Evolutionary conservation across 2,888 invertebrate species (phyloP).

Genomic region (Lasioglossum villosulum): DNA sequence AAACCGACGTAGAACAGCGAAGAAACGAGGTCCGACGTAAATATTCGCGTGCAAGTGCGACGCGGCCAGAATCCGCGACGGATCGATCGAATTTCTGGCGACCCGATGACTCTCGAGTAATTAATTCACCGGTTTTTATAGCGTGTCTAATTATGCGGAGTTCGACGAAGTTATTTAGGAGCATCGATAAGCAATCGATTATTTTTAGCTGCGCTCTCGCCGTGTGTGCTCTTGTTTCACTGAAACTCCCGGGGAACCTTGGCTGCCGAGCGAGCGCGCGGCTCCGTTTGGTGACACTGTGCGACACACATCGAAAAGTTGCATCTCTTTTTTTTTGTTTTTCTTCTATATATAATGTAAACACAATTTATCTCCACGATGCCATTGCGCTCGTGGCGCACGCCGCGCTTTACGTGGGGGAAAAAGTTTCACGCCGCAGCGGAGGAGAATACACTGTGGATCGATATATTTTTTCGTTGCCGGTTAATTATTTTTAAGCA

Average conservation of each 20-base stretch:
- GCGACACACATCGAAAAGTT: conserved; percentile 4
- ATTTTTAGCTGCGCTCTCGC: not conserved
- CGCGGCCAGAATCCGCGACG: not conserved
- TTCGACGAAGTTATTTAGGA: conserved; percentile 11
- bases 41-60: not conserved
- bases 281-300: not conserved
- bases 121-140: conserved; percentile 10
- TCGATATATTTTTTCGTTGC: conserved; percentile 1
- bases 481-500: conserved; percentile 2
- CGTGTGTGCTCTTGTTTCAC: not conserved
- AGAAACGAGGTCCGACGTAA: not conserved
- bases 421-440: not conserved
- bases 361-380: not conserved
- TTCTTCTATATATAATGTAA: not conserved
- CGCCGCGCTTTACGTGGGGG: not conserved
- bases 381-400: not conserved
- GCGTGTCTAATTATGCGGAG: conserved; percentile 7
- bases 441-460: not conserved
- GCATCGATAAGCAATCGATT: conserved; percentile 15
- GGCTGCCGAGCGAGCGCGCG: not conserved
- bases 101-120: not conserved
- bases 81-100: not conserved
- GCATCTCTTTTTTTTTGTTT: not conserved
- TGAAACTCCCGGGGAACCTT: conserved; percentile 8
- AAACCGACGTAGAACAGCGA: not conserved